Percentiles rank a stretch among this genome's conserved stretches.
Conservation (phyloP, 2,888 invertebrate species). For the Heliconius hortense region DNA sequence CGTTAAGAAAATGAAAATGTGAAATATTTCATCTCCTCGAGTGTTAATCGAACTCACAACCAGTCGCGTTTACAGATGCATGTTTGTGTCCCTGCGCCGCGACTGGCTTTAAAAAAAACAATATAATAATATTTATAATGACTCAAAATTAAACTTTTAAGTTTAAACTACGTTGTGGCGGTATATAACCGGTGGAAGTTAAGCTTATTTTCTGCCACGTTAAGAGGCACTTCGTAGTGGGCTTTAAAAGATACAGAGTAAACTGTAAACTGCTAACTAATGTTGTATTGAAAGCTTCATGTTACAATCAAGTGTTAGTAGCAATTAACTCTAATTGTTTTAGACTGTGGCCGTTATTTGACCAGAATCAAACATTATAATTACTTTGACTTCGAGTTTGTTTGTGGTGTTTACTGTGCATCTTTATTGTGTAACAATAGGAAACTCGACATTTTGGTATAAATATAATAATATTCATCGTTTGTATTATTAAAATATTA, state of each 20-base stretch:
- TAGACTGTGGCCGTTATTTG: constrained; percentile 23
- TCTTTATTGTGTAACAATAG: not conserved
- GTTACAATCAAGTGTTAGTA: constrained; percentile 33
- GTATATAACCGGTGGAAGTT: constrained; percentile 6
- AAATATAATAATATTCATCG: not conserved
- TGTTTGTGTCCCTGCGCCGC: too few relatives aligned
- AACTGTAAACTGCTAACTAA: constrained; percentile 40
- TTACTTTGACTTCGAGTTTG: constrained; percentile 11
- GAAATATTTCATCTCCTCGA: too few relatives aligned
- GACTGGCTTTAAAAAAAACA: too few relatives aligned
- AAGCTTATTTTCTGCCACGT: constrained; percentile 54
- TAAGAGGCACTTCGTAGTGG: constrained; percentile 57
- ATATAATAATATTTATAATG: not conserved
- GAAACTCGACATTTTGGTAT: not conserved
- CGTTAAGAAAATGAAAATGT: too few relatives aligned
- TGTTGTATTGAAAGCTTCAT: constrained; percentile 34
- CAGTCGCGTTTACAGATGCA: too few relatives aligned
- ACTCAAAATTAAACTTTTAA: not conserved
- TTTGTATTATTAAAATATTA: not conserved
- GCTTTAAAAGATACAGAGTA: constrained; percentile 45
- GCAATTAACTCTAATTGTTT: constrained; percentile 35
- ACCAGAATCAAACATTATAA: constrained; percentile 18
- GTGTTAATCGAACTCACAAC: too few relatives aligned
- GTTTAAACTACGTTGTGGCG: not conserved
- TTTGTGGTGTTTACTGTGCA: not conserved